Percentiles rank a stretch among this genome's conserved stretches.
phyloP scores from a whole-genome alignment of 2,113 vertebrate genomes.

The Pangasianodon gigas region DNA sequence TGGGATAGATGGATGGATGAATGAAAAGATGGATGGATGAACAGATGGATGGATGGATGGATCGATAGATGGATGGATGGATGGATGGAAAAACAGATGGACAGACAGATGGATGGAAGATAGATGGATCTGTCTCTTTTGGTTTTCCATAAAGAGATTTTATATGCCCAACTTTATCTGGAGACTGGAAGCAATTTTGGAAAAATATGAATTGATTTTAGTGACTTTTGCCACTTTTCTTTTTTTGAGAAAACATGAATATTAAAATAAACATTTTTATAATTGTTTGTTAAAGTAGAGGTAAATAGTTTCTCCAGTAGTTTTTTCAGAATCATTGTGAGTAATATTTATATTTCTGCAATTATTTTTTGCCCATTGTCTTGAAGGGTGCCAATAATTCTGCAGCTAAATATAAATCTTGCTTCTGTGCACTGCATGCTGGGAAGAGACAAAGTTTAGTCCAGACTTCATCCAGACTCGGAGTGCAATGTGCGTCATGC shows the following conservation, averaged over 20 bases:
- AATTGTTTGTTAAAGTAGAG: not conserved
- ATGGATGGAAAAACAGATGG: not conserved
- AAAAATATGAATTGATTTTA: not conserved
- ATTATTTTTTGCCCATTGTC: not conserved
- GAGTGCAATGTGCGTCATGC: not conserved
- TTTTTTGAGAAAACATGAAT: not conserved
- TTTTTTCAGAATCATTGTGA: not conserved
- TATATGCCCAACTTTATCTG: not conserved
- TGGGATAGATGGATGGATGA: not conserved
- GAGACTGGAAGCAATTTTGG: not conserved
- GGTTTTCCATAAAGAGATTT: not conserved
- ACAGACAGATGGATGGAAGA: not conserved
- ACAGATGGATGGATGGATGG: not conserved
- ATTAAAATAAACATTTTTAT: not conserved
- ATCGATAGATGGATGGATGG: not conserved
- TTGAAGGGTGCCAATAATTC: constrained; percentile 2
- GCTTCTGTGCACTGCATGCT: not conserved
- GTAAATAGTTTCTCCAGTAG: not conserved
- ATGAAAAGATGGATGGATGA: not conserved
- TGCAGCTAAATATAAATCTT: not conserved
- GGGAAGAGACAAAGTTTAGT: not conserved
- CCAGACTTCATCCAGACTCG: not conserved
- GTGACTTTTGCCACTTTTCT: not conserved
- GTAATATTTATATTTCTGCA: not conserved
- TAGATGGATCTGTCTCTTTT: not conserved